phyloP scores from a whole-genome alignment of 1,140 invertebrate species.

The Drosophila ficusphila region DNA sequence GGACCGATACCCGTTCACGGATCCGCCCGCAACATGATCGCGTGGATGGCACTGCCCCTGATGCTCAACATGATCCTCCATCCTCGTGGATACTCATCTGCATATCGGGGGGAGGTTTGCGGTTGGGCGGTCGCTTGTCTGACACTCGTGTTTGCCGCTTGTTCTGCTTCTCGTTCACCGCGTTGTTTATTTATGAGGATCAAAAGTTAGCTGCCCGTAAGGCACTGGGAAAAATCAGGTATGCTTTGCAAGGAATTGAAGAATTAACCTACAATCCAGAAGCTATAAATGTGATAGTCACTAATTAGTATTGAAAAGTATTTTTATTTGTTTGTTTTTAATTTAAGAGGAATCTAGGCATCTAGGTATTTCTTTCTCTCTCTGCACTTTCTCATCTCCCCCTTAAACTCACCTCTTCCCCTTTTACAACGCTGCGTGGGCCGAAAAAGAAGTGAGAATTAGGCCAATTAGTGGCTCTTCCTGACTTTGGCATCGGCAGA shows the following conservation, averaged over 20 bases:
- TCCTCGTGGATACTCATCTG: slow-evolving; percentile 54
- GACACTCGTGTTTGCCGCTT: slow-evolving; percentile 69
- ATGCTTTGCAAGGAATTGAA: no score
- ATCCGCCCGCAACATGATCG: slow-evolving; percentile 46
- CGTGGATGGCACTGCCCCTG: neutral
- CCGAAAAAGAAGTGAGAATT: slow-evolving; percentile 70
- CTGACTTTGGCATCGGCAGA: slow-evolving; percentile 36
- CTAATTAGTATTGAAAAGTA: neutral
- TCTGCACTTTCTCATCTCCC: slow-evolving; percentile 7
- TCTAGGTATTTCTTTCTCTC: neutral
- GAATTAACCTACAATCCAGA: no score
- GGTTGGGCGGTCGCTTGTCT: slow-evolving; percentile 54
- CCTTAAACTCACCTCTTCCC: neutral
- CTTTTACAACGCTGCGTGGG: slow-evolving; percentile 48
- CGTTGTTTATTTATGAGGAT: slow-evolving; percentile 78
- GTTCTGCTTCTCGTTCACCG: slow-evolving; percentile 70
- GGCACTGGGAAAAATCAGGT: slow-evolving; percentile 6
- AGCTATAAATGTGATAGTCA: neutral
- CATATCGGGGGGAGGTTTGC: slow-evolving; percentile 38
- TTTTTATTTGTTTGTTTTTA: no score
- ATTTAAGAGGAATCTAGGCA: no score
- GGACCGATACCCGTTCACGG: slow-evolving; percentile 6
- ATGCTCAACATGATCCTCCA: neutral
- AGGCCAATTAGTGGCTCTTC: slow-evolving; percentile 76
- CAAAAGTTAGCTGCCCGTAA: slow-evolving; percentile 1